Evolutionary conservation across 2,113 vertebrate species (phyloP), one percentile per base, ranked within the genome.

Genomic region (Oryzias woworae): DNA sequence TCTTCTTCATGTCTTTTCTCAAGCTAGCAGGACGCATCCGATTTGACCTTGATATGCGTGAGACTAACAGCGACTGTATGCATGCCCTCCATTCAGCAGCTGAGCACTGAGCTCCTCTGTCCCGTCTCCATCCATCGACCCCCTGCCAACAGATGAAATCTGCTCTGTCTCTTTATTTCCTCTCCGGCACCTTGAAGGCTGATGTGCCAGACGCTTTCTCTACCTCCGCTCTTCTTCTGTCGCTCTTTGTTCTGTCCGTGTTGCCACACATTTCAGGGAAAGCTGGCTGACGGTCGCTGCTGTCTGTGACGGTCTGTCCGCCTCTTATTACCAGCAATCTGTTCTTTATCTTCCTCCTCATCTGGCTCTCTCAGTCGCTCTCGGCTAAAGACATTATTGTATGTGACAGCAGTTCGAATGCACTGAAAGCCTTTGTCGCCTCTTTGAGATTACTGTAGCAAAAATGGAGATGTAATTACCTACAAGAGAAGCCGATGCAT

Each of bases 31-130:
- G 56, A 53, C 66, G 79, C 52, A 73, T 60, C 53, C 58, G 78
- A 78, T 62, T 46, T n/a, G 57, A 68, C 62, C 69, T 68, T 46
- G 72, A 77, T 71, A 60, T 70, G 64, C 7, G 55, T 54, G 60
- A 49, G 77, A 63, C 7, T 58, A 24, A 46, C 60, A 10, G 18
- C 20, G 15, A 51, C 48, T 28, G 58, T 15, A 5, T 2, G 26
- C 16, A 36, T 65, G 74, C 59, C 50, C 62, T 62, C 70, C 61
- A 74, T 72, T 85, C 80, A 80, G 13, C 55, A 28, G 47, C 51
- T 55, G 63, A 82, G 75, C 73, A 82, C 78, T 57, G 68, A 60
- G 60, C 71, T 66, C 65, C 70, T 58, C 59, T 84, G 69, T 77
- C 63, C 55, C 14, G 10, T 71, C 64, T 63, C 65, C 23, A 46